These are phyloP conservation scores for human (Homo sapiens) DNA, from an alignment of 2,113 vertebrate genomes.

Conservation along the genomic window GRCh38 chr1:81261501-81262000, in stretches of 20 bases:
- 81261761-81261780: neutral
- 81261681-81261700: neutral
- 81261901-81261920: neutral
- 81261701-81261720: neutral
- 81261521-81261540: neutral
- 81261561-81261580: neutral
- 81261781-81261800: neutral
- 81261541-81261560: neutral
- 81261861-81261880: neutral
- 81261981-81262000: neutral
- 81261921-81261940: neutral
- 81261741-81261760: neutral
- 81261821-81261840: neutral
- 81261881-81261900: neutral
- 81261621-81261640: neutral
- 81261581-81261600: neutral
- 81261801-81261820: neutral
- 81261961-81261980: neutral
- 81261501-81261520: neutral
- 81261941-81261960: neutral
- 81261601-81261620: neutral
- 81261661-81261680: neutral
- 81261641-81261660: neutral
- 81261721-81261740: neutral
- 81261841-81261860: neutral